Evolutionary conservation across 53 echinoderm and acorn worm species (phyloP).

Genomic region (Zoroaster sp.): DNA sequence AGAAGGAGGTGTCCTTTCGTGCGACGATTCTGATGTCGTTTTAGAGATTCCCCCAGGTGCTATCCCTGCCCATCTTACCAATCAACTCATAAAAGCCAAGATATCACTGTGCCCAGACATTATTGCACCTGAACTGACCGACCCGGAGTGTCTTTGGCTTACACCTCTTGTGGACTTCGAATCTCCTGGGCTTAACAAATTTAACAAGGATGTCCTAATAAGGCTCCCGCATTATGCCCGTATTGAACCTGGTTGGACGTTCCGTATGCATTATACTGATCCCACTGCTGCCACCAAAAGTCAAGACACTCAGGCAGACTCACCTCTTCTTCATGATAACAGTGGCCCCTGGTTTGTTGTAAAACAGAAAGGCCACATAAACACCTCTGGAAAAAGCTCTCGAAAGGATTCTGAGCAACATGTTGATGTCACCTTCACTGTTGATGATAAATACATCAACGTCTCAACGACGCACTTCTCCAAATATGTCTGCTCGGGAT

Average conservation of each 20-base stretch:
- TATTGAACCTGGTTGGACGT: slow-evolving; percentile 64
- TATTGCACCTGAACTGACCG: slow-evolving; percentile 26
- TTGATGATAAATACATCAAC: slow-evolving; percentile 67
- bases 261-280: slow-evolving; percentile 58
- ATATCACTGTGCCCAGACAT: slow-evolving; percentile 36
- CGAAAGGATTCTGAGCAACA: background rate
- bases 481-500: slow-evolving; percentile 69
- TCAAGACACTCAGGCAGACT: background rate
- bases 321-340: background rate
- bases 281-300: background rate
- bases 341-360: background rate
- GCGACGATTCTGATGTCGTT: slow-evolving; percentile 60
- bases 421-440: slow-evolving; percentile 45
- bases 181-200: slow-evolving; percentile 65
- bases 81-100: slow-evolving; percentile 59
- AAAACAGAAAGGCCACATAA: background rate
- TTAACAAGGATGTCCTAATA: slow-evolving; percentile 42
- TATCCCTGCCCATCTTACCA: slow-evolving; percentile 34
- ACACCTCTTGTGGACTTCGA: slow-evolving; percentile 72
- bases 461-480: slow-evolving; percentile 73
- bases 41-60: slow-evolving; percentile 75
- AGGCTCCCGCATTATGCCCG: slow-evolving; percentile 68
- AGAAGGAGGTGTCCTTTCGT: slow-evolving; percentile 63
- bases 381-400: background rate
- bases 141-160: slow-evolving; percentile 46